Percentiles rank a stretch among this genome's conserved stretches.
Conservation (phyloP, 2,113 vertebrate species). For the Apodemus speciosus region DNA sequence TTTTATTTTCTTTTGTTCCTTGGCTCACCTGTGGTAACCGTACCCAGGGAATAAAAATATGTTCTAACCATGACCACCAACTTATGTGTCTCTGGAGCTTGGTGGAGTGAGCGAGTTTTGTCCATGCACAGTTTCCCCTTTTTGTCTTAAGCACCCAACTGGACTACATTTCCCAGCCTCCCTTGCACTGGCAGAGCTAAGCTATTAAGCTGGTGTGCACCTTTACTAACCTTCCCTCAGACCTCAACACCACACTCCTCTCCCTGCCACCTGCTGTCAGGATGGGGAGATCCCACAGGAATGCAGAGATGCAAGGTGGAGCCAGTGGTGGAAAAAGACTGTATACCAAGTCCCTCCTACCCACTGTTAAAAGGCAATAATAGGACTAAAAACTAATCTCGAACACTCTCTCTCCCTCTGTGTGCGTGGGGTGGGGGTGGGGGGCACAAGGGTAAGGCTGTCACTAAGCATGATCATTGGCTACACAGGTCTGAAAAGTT, state of each 20-base stretch:
- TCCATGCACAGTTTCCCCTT: background rate
- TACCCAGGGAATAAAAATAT: background rate
- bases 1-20: background rate
- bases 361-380: background rate
- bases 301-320: background rate
- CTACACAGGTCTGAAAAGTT: background rate
- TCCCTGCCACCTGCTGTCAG: background rate
- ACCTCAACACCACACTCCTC: background rate
- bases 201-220: background rate
- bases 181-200: background rate
- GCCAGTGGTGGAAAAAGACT: background rate
- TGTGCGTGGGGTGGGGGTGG: too few species aligned
- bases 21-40: background rate
- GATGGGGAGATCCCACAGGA: background rate
- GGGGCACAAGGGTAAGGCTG: too few species aligned
- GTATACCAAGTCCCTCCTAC: background rate
- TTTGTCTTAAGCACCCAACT: background rate
- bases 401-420: background rate
- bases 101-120: background rate
- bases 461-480: background rate
- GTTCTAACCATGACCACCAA: background rate
- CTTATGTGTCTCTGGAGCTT: background rate
- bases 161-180: constrained; percentile 65
- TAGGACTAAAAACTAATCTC: background rate
- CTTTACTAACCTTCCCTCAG: background rate